Base-by-base conservation (phyloP, 2,888 invertebrate genomes). In the Stenichneumon culpator region DNA sequence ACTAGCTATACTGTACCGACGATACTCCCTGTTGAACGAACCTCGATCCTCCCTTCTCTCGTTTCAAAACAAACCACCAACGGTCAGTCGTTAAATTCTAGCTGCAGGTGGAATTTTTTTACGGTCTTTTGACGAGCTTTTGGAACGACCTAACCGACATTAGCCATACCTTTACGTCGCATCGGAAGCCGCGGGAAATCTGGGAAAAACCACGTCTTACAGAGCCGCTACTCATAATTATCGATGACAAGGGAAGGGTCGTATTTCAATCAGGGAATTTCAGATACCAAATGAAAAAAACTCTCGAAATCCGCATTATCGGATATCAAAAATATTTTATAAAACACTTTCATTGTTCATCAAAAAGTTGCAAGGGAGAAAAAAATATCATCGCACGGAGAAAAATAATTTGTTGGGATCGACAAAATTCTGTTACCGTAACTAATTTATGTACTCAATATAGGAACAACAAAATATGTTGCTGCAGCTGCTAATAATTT, bases 81-180 rank as follows among this genome's bases (percentile, higher is more conserved):
- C 54, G 39, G 52, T 65, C 54, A 67, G 63, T 81, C 77, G 67
- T 81, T 63, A 81, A 84, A 74, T 81, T 74, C 47, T 70, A 32
- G 36, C 63, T 73, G 68, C 47, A 22, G 32, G n/a, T 36, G 22
- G 36, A 73, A 67, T 68, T 52, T 70, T 80, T 68, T 60, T 60
- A 81, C 52, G 68, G 68, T 50, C 52, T 67, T 84, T 79, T 79
- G 67, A 79, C 73, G 82, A 78, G 67, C 65, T 54, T 79, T 60
- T 39, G 28, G 22, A 63, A 16, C 70, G 44, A 57, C 22, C 39
- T 63, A 75, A 83, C 63, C 16, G 79, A 65, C 70, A 57, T 36
- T 28, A 14, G 50, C 50, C 16, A 44, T 50, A 28, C 69, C 7
- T 4, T 28, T 39, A 28, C 44, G 25, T 47, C 36, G 54, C 39